Conservation (phyloP, 2,888 invertebrate genomes). For the Sinohyriopsis cumingii region DNA sequence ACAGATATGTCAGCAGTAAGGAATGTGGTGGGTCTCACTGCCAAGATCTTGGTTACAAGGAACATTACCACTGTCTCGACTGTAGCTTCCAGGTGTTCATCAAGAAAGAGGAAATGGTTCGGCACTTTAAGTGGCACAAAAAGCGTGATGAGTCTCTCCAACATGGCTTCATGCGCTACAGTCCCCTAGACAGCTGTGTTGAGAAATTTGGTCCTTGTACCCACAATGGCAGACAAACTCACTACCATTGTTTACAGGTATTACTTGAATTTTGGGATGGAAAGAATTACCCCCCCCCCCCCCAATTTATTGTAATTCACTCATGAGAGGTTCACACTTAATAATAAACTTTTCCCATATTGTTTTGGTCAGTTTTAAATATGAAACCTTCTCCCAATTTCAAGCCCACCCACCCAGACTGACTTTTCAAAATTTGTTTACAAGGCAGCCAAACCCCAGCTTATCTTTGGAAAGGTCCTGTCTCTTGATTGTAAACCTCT, state of each 20-base stretch:
- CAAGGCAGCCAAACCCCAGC: too few species aligned
- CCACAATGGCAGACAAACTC: slow-evolving; percentile 95
- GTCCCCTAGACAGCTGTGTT: slow-evolving; percentile 94
- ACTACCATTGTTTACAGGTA: slow-evolving; percentile 96
- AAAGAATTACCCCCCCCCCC: not conserved
- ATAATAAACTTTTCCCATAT: not conserved
- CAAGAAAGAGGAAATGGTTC: slow-evolving; percentile 98
- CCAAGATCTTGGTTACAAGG: slow-evolving; percentile 90
- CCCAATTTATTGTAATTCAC: not conserved
- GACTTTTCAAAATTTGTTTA: too few species aligned
- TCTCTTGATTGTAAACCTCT: too few species aligned
- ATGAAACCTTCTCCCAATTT: not conserved
- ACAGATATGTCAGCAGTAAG: slow-evolving; percentile 81
- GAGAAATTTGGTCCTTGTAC: slow-evolving; percentile 85
- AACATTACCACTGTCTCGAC: slow-evolving; percentile 94
- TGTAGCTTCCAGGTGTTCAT: slow-evolving; percentile 86
- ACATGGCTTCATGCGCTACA: slow-evolving; percentile 95
- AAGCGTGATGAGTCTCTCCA: slow-evolving; percentile 97
- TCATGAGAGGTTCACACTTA: not conserved
- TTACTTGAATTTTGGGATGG: slow-evolving; percentile 8
- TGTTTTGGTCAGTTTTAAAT: not conserved
- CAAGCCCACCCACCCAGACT: not conserved
- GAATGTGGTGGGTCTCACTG: slow-evolving; percentile 90
- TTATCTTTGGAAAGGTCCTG: too few species aligned
- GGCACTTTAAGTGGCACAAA: slow-evolving; percentile 99